phyloP scores from a whole-genome alignment of 2,888 invertebrate genomes.

The Drosophila quinaria region DNA sequence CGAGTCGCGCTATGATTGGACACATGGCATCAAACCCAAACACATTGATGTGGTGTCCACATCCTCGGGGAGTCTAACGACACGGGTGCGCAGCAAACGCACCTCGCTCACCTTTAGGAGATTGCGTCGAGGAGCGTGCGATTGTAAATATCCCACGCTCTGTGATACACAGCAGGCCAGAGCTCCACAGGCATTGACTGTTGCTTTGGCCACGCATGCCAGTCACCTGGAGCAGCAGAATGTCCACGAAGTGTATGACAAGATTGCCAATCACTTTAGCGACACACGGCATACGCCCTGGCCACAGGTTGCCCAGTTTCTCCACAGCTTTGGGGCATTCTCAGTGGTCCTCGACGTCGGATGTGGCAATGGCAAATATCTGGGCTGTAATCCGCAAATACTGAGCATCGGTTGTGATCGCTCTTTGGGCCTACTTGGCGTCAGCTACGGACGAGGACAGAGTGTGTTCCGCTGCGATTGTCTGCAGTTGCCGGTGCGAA shows the following conservation, averaged over 20 bases:
- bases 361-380: conserved; percentile 99
- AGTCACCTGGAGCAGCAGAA: conserved; percentile 90
- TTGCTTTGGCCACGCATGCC: conserved; percentile 86
- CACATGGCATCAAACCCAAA: conserved; percentile 94
- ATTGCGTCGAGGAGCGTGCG: conserved; percentile 88
- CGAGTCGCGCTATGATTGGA: conserved; percentile 93
- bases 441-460: conserved; percentile 88
- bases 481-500: conserved; percentile 89
- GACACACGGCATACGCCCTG: conserved; percentile 97
- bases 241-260: conserved; percentile 96
- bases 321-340: conserved; percentile 89
- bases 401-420: conserved; percentile 93
- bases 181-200: conserved; percentile 38
- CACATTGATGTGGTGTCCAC: conserved; percentile 91
- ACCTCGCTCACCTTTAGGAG: conserved; percentile 95
- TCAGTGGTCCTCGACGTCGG: conserved; percentile 95
- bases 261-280: conserved; percentile 97
- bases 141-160: conserved; percentile 88
- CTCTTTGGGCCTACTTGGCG: conserved; percentile 89
- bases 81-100: conserved; percentile 87
- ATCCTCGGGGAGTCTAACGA: conserved; percentile 86
- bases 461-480: conserved; percentile 93
- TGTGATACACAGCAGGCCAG: conserved; percentile 88
- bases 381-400: conserved; percentile 85
- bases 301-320: conserved; percentile 95